These are phyloP conservation scores for Holothuria scabra DNA, from an alignment of 53 echinoderm and acorn worm species.

Conservation along the genomic window DNA sequence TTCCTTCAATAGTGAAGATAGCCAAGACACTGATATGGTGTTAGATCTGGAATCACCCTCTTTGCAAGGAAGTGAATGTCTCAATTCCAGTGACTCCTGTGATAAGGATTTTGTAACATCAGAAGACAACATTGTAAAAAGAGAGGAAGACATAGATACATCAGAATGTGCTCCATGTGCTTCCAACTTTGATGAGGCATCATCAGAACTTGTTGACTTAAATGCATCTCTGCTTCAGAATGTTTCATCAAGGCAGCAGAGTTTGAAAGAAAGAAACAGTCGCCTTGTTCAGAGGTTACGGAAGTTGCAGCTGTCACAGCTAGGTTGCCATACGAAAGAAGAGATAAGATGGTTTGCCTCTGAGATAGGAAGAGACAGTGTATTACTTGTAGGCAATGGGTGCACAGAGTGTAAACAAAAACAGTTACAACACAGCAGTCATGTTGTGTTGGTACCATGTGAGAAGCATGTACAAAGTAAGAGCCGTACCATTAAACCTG, in stretches of 20 bases:
- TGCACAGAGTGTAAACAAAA: slow-evolving; percentile 61
- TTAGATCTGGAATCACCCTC: slow-evolving; percentile 6
- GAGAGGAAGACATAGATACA: slow-evolving; percentile 3
- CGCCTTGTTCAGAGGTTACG: slow-evolving; percentile 28
- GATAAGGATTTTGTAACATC: slow-evolving; percentile 16
- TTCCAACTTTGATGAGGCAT: slow-evolving; percentile 14
- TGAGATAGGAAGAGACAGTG: slow-evolving; percentile 30
- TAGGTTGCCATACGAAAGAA: slow-evolving; percentile 17
- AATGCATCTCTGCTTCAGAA: background rate
- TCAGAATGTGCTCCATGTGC: slow-evolving; percentile 27
- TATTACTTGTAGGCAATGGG: slow-evolving; percentile 20
- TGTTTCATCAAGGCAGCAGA: slow-evolving; percentile 15
- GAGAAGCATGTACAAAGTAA: slow-evolving; percentile 38
- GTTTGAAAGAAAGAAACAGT: background rate
- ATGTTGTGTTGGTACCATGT: slow-evolving; percentile 39
- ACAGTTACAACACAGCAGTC: slow-evolving; percentile 1
- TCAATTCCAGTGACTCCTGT: background rate
- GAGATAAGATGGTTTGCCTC: slow-evolving; percentile 33
- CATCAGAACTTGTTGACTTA: background rate
- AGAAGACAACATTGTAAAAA: slow-evolving; percentile 20
- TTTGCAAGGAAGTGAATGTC: background rate
- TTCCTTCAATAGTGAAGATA: too few relatives aligned
- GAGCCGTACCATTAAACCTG: slow-evolving; percentile 9
- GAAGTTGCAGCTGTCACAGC: slow-evolving; percentile 29
- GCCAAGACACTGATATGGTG: background rate